These are phyloP conservation scores for Platysternon megacephalum DNA, from an alignment of 2,113 vertebrate species.

Conservation along the genomic window DNA sequence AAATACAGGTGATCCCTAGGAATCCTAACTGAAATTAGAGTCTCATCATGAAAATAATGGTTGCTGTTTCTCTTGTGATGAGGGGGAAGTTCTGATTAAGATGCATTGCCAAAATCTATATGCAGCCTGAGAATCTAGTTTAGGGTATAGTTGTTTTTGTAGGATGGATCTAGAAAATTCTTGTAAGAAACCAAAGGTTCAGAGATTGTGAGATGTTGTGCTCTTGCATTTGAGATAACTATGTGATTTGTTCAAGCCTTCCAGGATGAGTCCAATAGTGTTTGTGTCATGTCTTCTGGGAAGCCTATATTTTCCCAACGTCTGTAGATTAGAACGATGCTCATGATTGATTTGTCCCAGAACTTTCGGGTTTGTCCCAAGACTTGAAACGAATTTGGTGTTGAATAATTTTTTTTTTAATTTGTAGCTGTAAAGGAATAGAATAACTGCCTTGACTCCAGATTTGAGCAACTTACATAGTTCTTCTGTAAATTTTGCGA, in stretches of 20 bases:
- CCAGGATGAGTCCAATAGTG: not conserved
- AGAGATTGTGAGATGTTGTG: not conserved
- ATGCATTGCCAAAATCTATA: slow-evolving; percentile 18
- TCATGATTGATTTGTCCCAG: not conserved
- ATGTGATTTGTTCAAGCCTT: not conserved
- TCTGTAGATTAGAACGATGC: not conserved
- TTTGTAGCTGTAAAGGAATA: accelerated
- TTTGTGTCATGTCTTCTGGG: not conserved
- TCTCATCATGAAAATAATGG: not conserved
- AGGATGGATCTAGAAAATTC: slow-evolving; percentile 13
- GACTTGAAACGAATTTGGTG: not conserved
- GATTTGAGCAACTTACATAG: not conserved
- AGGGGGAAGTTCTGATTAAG: slow-evolving; percentile 26
- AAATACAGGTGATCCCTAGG: not conserved
- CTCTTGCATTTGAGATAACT: not conserved
- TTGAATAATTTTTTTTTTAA: not conserved
- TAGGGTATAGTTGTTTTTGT: not conserved
- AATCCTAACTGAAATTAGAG: not conserved
- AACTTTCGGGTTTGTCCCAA: not conserved
- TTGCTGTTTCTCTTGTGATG: slow-evolving; percentile 11
- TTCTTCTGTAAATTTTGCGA: not conserved
- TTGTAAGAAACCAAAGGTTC: slow-evolving; percentile 20
- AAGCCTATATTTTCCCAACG: not conserved
- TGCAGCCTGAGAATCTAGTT: slow-evolving; percentile 36
- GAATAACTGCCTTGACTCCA: not conserved